Evolutionary conservation across 1,140 invertebrate genomes (phyloP), one percentile per base, ranked within the genome.

Genomic region (Cardiocondyla obscurior): DNA sequence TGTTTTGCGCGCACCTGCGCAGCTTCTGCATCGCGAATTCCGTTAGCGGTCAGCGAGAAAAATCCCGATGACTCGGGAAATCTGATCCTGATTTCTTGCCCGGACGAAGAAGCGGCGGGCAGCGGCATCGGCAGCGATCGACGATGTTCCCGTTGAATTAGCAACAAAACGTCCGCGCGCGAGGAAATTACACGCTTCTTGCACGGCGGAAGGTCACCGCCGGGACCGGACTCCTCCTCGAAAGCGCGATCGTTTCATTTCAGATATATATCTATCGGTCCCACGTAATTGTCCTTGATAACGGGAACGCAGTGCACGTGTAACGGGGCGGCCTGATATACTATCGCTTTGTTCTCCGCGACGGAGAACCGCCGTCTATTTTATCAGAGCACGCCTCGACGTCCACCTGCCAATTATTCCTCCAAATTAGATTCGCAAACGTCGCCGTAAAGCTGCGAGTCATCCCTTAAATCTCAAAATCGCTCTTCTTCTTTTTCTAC

Each of bases 211-310:
- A 85, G 86, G 86, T 88, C 85, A 85, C 51, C 55, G 76, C 22
- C 19, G 73, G 46, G 49, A 62, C 58, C 62, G 81, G 64, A 84
- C 77, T 69, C 64, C 70, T 82, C 69, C 86, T 70, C 83, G 83
- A 88, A 85, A 88, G 30, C 77, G 30, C 77, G 83, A 88, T 88
- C 87, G 87, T 88, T 88, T 88, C 83, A 74, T 88, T 87, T 82
- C 72, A 76, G 82, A 79, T 81, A 83, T 72, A 73, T 69, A 67
- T 88, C 76, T 84, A 82, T 84, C 51, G 73, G 33, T 49, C 42
- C 65, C 58, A 25, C 82, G 82, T 85, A 88, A 88, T 88, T 88
- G 87, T 88, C 86, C 83, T 84, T 88, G 87, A 88, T 88, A 88
- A 88, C 87, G 87, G 87, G 74, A 88, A 88, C 69, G 69, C 83